Evolutionary conservation across 2,113 vertebrate species (phyloP).

Genomic region (human): GRCh38 chr7:12625501-12626000

Average conservation of each 20-base stretch:
- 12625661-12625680: not conserved
- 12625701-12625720: not conserved
- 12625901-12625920: not conserved
- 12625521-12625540: too few species aligned
- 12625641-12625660: not conserved
- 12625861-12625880: not conserved
- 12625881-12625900: too few species aligned
- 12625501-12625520: too few species aligned
- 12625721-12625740: not conserved
- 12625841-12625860: constrained; percentile 90
- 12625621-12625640: not conserved
- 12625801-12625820: constrained; percentile 93
- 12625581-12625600: too few species aligned
- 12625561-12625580: too few species aligned
- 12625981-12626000: not conserved
- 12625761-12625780: constrained; percentile 91
- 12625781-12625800: constrained; percentile 94
- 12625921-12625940: not conserved
- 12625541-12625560: too few species aligned
- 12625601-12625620: too few species aligned
- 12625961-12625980: not conserved
- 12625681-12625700: not conserved
- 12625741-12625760: constrained; percentile 76
- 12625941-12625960: not conserved
- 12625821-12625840: constrained; percentile 91